Evolutionary conservation across 1,140 invertebrate genomes (phyloP), one percentile per base, ranked within the genome.

Genomic region (Olivierus martensii): DNA sequence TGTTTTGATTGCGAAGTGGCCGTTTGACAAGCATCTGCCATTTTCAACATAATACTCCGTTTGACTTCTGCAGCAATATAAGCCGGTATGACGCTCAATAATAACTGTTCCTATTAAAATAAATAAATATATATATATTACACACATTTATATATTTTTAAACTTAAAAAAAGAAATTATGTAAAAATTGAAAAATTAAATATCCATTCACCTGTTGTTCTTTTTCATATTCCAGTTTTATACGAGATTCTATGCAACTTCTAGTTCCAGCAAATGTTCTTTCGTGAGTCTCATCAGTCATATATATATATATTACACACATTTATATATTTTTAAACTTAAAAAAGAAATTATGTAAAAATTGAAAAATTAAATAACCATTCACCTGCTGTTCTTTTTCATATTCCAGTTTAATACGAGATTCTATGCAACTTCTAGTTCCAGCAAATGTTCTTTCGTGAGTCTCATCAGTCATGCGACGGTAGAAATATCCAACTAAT

Each of bases 61-160:
- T 91, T 91, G 41, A 90, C 87, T 79, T 89, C 84, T 1, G 84
- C 84, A 9, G 88, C 86, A 45, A 93, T 87, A 63, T 92, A 92
- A 6, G 87, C 88, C 0, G 90, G 90, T 55, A 94, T 92, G 49
- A 93, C 90, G 58, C 87, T 91, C 10, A 92, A 76, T 38, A 95
- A 69, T 41, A 94, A 72, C 62, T 90, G 84, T 68, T 94, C 89
- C 68, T 93, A 84, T 58, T 17, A 12, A 60, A 6, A n/a, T 22
- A 44, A 11, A 22, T 6, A 53, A 45, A 61, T 14, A 51, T 38
- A 34, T 59, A 61, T 56, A 46, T 62, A 39, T 39, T 39, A 17
- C 12, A 39, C 12, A 39, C 12, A 17, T 12, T 12, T 39, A 39
- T 39, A 39, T 39, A 17, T 12, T 12, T 12, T 12, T 39, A 17